Percentiles rank a stretch among this genome's conserved stretches.
These are phyloP conservation scores for Drosophila testacea DNA, from an alignment of 2,888 invertebrate species.

Conservation along the genomic window DNA sequence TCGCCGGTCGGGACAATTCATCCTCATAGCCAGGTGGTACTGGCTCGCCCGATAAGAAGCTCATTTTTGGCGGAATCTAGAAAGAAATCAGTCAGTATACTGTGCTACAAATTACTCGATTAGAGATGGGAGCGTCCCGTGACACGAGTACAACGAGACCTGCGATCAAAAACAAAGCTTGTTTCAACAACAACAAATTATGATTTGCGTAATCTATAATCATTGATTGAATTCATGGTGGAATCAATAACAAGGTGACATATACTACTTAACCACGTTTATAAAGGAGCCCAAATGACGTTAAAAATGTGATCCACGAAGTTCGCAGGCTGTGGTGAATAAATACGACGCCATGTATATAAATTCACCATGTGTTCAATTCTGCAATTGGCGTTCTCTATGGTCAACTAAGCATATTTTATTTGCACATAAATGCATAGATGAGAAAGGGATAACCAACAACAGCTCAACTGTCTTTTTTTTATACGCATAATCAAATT, in stretches of 20 bases:
- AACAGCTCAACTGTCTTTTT: not conserved
- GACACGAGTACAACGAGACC: slow-evolving; percentile 6
- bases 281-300: too few relatives aligned
- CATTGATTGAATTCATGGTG: not conserved
- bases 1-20: slow-evolving; percentile 85
- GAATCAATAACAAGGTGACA: too few relatives aligned
- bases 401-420: not conserved
- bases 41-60: slow-evolving; percentile 88
- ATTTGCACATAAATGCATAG: not conserved
- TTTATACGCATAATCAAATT: not conserved
- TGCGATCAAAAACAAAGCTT: not conserved
- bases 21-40: slow-evolving; percentile 90
- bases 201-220: slow-evolving; percentile 2
- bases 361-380: too few relatives aligned
- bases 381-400: not conserved
- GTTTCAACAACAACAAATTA: not conserved
- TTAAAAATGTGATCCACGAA: too few relatives aligned
- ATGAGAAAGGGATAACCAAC: not conserved
- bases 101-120: not conserved
- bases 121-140: slow-evolving; percentile 22
- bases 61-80: slow-evolving; percentile 66
- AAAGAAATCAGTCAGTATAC: slow-evolving; percentile 23
- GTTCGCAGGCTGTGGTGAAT: too few relatives aligned
- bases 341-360: too few relatives aligned
- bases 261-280: too few relatives aligned